Percentiles rank a stretch among this genome's conserved stretches.
phyloP scores from a whole-genome alignment of 2,797 vertebrate genomes.

The Philypnodon macrostomus region DNA sequence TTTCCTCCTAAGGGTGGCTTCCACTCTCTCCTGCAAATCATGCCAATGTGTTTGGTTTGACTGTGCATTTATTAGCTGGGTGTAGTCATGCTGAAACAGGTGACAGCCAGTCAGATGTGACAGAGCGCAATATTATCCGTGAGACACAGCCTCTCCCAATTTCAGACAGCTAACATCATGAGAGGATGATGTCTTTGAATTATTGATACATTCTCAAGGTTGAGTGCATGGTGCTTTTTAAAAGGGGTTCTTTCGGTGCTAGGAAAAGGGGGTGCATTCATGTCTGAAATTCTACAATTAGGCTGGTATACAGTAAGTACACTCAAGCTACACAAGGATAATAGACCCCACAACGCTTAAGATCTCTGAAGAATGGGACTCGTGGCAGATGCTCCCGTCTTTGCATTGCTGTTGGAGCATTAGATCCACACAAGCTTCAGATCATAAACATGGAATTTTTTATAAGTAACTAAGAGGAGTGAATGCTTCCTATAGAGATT shows the following conservation, averaged over 20 bases:
- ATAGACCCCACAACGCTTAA: conserved; percentile 42
- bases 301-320: conserved; percentile 31
- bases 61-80: conserved; percentile 54
- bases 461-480: conserved; percentile 67
- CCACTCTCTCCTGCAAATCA: conserved; percentile 47
- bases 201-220: conserved; percentile 77
- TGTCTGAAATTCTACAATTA: conserved; percentile 55
- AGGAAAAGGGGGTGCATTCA: conserved; percentile 34
- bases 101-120: conserved; percentile 72
- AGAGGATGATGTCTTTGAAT: conserved; percentile 77
- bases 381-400: conserved; percentile 46
- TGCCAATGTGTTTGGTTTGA: conserved; percentile 51
- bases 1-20: conserved; percentile 45
- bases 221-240: conserved; percentile 70
- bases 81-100: conserved; percentile 52
- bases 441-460: conserved; percentile 48
- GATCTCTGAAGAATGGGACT: conserved; percentile 28
- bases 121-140: conserved; percentile 70
- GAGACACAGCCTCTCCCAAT: conserved; percentile 60
- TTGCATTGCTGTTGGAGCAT: conserved; percentile 40
- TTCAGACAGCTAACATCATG: conserved; percentile 71
- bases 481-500: conserved; percentile 63
- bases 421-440: conserved; percentile 37
- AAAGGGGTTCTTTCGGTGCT: conserved; percentile 39
- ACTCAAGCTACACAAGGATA: conserved; percentile 32